A percentile compares a stretch with the other conserved stretches of the same genome.
Conservation (phyloP, 2,797 vertebrate genomes). For the Pampus argenteus region DNA sequence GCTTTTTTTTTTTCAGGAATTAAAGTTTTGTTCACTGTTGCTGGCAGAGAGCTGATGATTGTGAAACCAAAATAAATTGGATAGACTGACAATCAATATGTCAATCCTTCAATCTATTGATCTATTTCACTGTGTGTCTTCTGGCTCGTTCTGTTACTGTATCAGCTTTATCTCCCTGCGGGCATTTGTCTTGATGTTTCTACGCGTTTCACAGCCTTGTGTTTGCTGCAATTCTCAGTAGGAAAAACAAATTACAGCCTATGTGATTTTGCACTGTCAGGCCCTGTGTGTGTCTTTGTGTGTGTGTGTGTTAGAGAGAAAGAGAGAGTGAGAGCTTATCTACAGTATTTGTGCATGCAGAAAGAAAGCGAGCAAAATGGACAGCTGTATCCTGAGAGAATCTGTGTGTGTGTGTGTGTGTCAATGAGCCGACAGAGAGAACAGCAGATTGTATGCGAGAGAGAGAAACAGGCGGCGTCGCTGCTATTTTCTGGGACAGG, state of each 20-base stretch:
- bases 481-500: slow-evolving; percentile 72
- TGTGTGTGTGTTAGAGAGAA: neutral
- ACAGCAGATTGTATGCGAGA: slow-evolving; percentile 34
- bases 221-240: slow-evolving; percentile 34
- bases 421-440: slow-evolving; percentile 32
- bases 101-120: neutral
- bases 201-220: slow-evolving; percentile 2
- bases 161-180: slow-evolving; percentile 7
- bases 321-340: slow-evolving; percentile 1
- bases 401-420: slow-evolving; percentile 16
- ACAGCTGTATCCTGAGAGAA: slow-evolving; percentile 49
- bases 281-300: slow-evolving; percentile 15
- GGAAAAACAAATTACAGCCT: slow-evolving; percentile 49
- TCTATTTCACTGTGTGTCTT: neutral
- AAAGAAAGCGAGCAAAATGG: slow-evolving; percentile 47
- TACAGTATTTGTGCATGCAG: slow-evolving; percentile 15
- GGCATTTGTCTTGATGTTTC: slow-evolving; percentile 38
- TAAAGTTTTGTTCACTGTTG: too few relatives aligned
- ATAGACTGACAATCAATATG: neutral
- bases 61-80: neutral
- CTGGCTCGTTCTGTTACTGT: neutral
- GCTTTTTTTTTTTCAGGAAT: too few relatives aligned
- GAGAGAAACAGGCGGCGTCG: slow-evolving; percentile 50
- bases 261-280: slow-evolving; percentile 47
- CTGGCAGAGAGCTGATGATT: neutral